These are phyloP conservation scores for Phoenicopterus ruber DNA, from an alignment of 2,113 vertebrate species.

Conservation along the genomic window DNA sequence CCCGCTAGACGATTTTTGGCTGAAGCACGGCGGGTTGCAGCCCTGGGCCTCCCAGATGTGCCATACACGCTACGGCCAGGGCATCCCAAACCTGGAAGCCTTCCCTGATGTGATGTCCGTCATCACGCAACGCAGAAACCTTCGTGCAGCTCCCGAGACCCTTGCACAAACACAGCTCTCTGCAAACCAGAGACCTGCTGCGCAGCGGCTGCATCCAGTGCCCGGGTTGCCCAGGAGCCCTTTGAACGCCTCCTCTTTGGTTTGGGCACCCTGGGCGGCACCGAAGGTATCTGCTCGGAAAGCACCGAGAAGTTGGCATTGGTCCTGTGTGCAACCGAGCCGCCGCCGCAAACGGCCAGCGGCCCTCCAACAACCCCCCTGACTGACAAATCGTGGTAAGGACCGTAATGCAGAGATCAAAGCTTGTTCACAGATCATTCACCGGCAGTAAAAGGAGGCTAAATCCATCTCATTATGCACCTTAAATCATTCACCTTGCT, in stretches of 20 bases:
- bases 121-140: rapidly evolving
- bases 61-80: rapidly evolving
- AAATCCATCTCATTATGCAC: background rate
- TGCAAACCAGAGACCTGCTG: background rate
- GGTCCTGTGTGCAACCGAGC: background rate
- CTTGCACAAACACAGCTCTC: background rate
- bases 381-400: background rate
- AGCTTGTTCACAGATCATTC: background rate
- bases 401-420: background rate
- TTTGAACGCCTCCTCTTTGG: background rate
- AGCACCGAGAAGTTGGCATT: background rate
- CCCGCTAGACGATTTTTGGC: background rate
- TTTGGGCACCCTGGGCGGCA: background rate
- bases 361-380: background rate
- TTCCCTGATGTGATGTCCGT: background rate
- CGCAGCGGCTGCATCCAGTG: background rate
- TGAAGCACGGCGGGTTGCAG: background rate
- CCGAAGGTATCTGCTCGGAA: background rate
- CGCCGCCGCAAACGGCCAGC: rapidly evolving
- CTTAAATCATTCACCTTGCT: background rate
- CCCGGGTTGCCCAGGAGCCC: background rate
- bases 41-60: background rate
- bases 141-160: background rate
- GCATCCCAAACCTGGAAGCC: background rate
- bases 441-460: background rate